Conservation (phyloP, 2,113 vertebrate species). For the Pyrgilauda ruficollis region DNA sequence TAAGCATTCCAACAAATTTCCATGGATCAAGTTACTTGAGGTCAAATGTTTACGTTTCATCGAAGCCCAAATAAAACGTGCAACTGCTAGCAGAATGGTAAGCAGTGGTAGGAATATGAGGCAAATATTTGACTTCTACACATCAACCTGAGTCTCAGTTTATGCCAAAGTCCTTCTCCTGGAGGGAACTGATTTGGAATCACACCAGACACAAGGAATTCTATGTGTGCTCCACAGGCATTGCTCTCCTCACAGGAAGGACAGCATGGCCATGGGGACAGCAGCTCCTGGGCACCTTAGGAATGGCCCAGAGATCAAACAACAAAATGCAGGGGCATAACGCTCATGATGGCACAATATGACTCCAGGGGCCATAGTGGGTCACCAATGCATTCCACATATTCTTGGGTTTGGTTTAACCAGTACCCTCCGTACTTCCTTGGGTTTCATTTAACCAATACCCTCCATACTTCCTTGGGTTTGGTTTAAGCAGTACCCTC, state of each 20-base stretch:
- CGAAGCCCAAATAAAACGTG: fast-evolving
- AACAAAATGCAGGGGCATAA: not conserved
- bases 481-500: not conserved
- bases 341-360: not conserved
- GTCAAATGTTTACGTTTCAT: not conserved
- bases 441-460: too few species aligned
- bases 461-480: not conserved
- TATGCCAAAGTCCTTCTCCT: not conserved
- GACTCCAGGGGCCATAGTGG: not conserved
- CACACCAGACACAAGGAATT: not conserved
- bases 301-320: not conserved
- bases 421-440: too few species aligned
- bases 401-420: not conserved
- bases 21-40: not conserved
- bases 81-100: not conserved
- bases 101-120: not conserved
- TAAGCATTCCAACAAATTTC: not conserved
- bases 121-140: not conserved
- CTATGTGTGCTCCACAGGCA: not conserved
- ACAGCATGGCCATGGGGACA: not conserved
- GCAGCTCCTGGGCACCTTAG: not conserved
- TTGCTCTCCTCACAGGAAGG: not conserved
- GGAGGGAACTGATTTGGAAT: not conserved
- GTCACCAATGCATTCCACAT: too few species aligned
- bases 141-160: not conserved